Evolutionary conservation across 2,888 invertebrate species (phyloP), one percentile per base, ranked within the genome.

Genomic region (Ormyrus rosae): DNA sequence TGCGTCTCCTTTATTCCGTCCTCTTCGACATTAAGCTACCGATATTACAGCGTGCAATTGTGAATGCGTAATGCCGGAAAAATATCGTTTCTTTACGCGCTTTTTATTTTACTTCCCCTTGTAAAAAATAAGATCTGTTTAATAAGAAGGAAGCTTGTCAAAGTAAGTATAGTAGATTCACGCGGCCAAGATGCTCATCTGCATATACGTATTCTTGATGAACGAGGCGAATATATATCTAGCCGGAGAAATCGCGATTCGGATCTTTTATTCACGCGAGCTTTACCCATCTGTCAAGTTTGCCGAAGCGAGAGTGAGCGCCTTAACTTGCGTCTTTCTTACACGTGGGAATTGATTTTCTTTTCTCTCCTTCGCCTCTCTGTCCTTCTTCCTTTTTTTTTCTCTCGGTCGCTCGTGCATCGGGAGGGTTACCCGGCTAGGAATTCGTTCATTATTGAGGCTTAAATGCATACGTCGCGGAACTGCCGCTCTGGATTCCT

Each of bases 181-280:
- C 19, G 19, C 19, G 19, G 19, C 19, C 19, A 19, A 19, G 19
- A 19, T 1, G 19, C 19, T 19, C 19, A 19, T 19, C 19, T 19
- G 19, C 19, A 1, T 19, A 19, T 19, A 19, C 19, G 19, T 19
- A 19, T 19, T 19, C 19, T 19, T 19, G 11, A 46, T 61, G 51
- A 78, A 67, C 60, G 6, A 58, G 58, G 13, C 50, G 48, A 78
- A 71, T 65, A 64, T 56, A 65, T 1, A 64, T 56, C 58, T 1
- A 58, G 7, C 50, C 55, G 56, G 53, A 53, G 50, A 67, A 75
- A 75, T 76, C 71, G 45, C 71, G 50, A 56, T 61, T 75, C 8
- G 10, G 50, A 75, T 80, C 71, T 76, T 80, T 80, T 67, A 71
- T 76, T 76, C 67, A 72, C 13, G 56, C 71, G 46, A 61, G 71